A percentile compares a stretch with the other conserved stretches of the same genome.
Conservation (phyloP, 1,140 invertebrate genomes). For the Papilio polytes region DNA sequence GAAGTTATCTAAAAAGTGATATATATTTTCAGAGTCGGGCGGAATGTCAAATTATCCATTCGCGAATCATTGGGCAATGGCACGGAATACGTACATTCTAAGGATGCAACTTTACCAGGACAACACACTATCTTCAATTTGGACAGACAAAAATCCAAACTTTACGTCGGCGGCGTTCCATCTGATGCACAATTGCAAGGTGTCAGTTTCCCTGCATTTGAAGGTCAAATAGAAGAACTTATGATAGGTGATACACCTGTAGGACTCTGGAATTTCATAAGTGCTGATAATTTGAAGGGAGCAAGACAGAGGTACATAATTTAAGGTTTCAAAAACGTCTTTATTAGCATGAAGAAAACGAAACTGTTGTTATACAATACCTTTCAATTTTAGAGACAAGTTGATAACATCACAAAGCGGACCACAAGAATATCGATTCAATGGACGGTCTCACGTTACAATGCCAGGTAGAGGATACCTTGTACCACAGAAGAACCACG, state of each 20-base stretch:
- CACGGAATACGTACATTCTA: constrained; percentile 80
- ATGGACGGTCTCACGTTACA: constrained; percentile 85
- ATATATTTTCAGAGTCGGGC: constrained; percentile 84
- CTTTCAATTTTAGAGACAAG: constrained; percentile 83
- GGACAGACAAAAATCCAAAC: constrained; percentile 91
- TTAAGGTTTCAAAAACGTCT: not conserved
- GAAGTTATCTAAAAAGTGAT: not conserved
- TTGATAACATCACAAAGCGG: constrained; percentile 85
- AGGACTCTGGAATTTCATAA: constrained; percentile 98
- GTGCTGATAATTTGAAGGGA: constrained; percentile 90
- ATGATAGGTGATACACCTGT: constrained; percentile 94
- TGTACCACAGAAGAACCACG: constrained; percentile 67
- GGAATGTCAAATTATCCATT: constrained; percentile 92
- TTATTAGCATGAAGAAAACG: not conserved
- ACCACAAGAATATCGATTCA: constrained; percentile 90
- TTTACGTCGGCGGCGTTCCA: constrained; percentile 96
- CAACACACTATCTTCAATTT: constrained; percentile 93
- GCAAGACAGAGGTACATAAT: constrained; percentile 88
- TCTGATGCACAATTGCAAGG: constrained; percentile 86
- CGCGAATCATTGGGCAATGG: constrained; percentile 89
- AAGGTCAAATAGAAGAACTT: constrained; percentile 95
- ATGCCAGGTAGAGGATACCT: constrained; percentile 65
- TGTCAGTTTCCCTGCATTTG: constrained; percentile 90
- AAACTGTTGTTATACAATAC: not conserved
- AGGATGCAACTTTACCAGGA: constrained; percentile 87